phyloP scores from a whole-genome alignment of 1,140 invertebrate genomes.

The Hirudo medicinalis region DNA sequence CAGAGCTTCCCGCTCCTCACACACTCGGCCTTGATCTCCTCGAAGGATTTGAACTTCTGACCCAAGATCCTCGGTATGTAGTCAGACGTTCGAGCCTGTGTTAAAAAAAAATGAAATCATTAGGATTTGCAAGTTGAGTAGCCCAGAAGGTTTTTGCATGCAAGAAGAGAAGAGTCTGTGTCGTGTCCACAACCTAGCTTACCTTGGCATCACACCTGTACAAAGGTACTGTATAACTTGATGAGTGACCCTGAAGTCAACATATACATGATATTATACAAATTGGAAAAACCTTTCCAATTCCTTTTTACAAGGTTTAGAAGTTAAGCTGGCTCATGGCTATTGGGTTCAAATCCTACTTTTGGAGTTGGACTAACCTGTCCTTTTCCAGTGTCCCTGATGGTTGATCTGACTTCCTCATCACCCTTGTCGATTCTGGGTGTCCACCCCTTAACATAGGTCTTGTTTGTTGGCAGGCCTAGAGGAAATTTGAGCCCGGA shows the following conservation, averaged over 20 bases:
- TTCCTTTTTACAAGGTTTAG: too few species aligned
- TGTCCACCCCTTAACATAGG: slow-evolving; percentile 6
- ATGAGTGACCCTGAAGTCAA: too few species aligned
- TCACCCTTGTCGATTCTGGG: not conserved
- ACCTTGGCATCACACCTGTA: too few species aligned
- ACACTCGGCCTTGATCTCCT: slow-evolving; percentile 31
- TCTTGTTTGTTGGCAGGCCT: not conserved
- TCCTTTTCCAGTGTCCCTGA: slow-evolving; percentile 14
- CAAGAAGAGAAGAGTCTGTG: too few species aligned
- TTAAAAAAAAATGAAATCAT: not conserved
- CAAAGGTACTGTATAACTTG: too few species aligned
- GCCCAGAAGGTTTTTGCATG: too few species aligned
- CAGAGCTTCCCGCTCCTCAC: slow-evolving; percentile 32
- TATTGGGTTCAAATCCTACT: too few species aligned
- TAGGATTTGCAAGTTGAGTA: too few species aligned
- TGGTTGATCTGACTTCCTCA: slow-evolving; percentile 8
- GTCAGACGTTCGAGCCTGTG: slow-evolving; percentile 13
- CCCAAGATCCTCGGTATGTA: slow-evolving; percentile 2
- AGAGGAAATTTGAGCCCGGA: not conserved
- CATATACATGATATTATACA: too few species aligned
- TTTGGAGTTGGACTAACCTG: not conserved
- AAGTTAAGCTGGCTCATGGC: too few species aligned
- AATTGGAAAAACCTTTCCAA: too few species aligned
- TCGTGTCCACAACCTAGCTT: too few species aligned
- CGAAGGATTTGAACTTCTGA: slow-evolving; percentile 27